Percentiles rank a stretch among this genome's conserved stretches.
These are phyloP conservation scores for Elephas maximus DNA, from an alignment of 2,113 vertebrate species.

Conservation along the genomic window DNA sequence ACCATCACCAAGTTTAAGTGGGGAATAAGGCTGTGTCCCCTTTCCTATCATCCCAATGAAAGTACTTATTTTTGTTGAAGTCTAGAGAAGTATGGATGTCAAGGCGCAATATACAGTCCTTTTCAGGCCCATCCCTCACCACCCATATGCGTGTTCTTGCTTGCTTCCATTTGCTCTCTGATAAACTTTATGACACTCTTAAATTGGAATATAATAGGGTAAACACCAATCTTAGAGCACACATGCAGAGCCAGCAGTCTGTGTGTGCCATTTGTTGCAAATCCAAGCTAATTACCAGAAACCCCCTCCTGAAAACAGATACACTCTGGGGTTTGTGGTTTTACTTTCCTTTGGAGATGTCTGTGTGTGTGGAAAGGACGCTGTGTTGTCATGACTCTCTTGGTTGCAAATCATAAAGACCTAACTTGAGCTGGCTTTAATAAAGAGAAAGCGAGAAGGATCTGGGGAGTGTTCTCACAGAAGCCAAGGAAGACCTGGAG, in stretches of 20 bases:
- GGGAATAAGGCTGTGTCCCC: conserved; percentile 80
- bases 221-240: conserved; percentile 94
- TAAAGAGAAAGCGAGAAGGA: not conserved
- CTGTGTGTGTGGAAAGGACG: conserved; percentile 8
- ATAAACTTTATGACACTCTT: conserved; percentile 91
- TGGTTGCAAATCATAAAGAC: not conserved
- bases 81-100: conserved; percentile 72
- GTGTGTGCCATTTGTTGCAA: conserved; percentile 97
- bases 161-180: conserved; percentile 86
- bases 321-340: conserved; percentile 62
- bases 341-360: conserved; percentile 66
- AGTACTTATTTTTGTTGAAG: conserved; percentile 75
- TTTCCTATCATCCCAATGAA: conserved; percentile 77
- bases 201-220: conserved; percentile 94
- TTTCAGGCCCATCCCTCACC: conserved; percentile 77
- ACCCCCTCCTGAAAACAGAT: conserved; percentile 79
- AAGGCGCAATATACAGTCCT: conserved; percentile 68
- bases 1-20: conserved; percentile 88
- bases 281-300: conserved; percentile 94
- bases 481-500: not conserved
- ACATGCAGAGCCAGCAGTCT: conserved; percentile 97
- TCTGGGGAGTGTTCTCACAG: not conserved
- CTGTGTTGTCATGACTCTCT: not conserved
- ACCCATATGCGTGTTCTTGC: conserved; percentile 62
- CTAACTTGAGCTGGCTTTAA: not conserved